A percentile compares a stretch with the other conserved stretches of the same genome.
Evolutionary conservation across 2,113 vertebrate genomes (phyloP).

Genomic region (Cichladusa arquata): DNA sequence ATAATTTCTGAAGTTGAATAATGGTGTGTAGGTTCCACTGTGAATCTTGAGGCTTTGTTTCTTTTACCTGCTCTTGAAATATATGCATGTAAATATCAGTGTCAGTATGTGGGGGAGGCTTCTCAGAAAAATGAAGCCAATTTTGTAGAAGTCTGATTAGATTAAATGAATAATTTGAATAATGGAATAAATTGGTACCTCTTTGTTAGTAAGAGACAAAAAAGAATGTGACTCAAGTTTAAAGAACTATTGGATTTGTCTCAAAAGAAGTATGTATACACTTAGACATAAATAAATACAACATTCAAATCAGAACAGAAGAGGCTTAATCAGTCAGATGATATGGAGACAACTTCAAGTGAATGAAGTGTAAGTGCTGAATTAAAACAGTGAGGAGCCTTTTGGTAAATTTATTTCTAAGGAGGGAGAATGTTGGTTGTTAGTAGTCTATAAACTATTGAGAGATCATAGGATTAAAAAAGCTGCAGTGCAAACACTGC

Average conservation of each 20-base stretch:
- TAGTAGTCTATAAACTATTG: background rate
- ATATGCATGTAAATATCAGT: background rate
- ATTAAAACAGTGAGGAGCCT: background rate
- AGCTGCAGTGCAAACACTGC: background rate
- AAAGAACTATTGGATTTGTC: background rate
- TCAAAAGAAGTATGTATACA: background rate
- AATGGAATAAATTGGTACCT: constrained; percentile 17
- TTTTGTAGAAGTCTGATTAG: background rate
- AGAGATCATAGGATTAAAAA: background rate
- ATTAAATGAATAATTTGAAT: background rate
- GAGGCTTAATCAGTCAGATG: background rate
- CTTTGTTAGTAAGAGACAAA: background rate
- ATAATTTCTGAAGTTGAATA: background rate
- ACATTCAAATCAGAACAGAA: background rate
- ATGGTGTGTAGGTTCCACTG: background rate
- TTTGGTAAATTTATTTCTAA: background rate
- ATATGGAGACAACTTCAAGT: background rate
- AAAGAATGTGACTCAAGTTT: background rate
- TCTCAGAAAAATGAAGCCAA: background rate
- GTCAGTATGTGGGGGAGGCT: background rate
- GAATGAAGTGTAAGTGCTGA: background rate
- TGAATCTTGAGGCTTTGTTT: background rate
- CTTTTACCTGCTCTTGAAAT: background rate
- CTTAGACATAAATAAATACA: background rate
- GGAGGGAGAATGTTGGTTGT: background rate